Evolutionary conservation across 2,888 invertebrate genomes (phyloP), one percentile per base, ranked within the genome.

Genomic region (Morpho achilles): DNA sequence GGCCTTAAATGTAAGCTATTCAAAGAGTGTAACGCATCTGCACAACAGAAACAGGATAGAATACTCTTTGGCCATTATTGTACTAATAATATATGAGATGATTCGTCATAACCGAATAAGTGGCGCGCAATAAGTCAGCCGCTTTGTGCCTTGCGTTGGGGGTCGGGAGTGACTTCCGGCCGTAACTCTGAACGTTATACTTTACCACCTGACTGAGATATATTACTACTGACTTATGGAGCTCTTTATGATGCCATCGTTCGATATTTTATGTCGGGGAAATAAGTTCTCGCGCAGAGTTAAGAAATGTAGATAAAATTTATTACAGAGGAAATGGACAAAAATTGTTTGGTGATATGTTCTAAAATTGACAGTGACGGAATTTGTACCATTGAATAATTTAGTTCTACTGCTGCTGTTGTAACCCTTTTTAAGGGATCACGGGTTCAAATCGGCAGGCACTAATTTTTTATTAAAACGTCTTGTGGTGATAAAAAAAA

Each of bases 51-150:
- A 8, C 8, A 8, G 8, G 60, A 64, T 62, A 60, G 59, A 60
- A 62, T 79, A 77, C 46, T 83, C 85, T 80, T 53, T 79, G 78
- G 16, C 52, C 62, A 71, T 79, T 79, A 81, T 81, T 79, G 82
- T 80, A 72, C 80, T 82, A 81, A 79, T 85, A 84, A 86, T 84
- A 84, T 84, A 85, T 83, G 84, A 80, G 80, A 74, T 80, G 77
- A 86, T 87, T 85, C 75, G 79, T 87, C 86, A 82, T 75, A 70
- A 74, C 82, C 79, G 77, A 83, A 83, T 83, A 82, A 80, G 76
- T 76, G 76, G 74, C 72, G 71, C 70, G 80, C 75, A 80, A 82
- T 86, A 84, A 77, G 77, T 84, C 76, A 82, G 52, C 62, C 53
- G 67, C 74, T 74, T 78, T 79, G 80, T 80, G 73, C 73, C 73